These are phyloP conservation scores for Bujurquina vittata DNA, from an alignment of 2,113 vertebrate genomes.

Conservation along the genomic window DNA sequence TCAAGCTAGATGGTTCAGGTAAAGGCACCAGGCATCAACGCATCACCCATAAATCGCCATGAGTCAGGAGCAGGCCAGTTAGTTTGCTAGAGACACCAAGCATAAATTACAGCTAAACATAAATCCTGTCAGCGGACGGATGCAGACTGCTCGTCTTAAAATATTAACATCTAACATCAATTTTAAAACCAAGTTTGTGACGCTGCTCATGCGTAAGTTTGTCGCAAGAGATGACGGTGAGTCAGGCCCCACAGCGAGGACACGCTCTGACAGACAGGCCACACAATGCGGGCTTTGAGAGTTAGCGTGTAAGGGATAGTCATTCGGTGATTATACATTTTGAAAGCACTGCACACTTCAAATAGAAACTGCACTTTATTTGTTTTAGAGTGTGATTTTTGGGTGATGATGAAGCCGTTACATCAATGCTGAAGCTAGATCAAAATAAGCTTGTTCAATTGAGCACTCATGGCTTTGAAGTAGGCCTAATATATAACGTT, in stretches of 20 bases:
- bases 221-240: slow-evolving; percentile 57
- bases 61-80: slow-evolving; percentile 46
- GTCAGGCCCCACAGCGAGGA: slow-evolving; percentile 53
- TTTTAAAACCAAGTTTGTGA: slow-evolving; percentile 69
- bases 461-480: neutral
- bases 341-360: neutral
- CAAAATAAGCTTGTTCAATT: neutral
- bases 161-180: slow-evolving; percentile 71
- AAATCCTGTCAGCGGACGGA: slow-evolving; percentile 62
- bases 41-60: slow-evolving; percentile 54
- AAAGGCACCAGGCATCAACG: slow-evolving; percentile 40
- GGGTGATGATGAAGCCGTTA: slow-evolving; percentile 14
- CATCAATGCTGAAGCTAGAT: slow-evolving; percentile 15
- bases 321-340: slow-evolving; percentile 14
- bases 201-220: slow-evolving; percentile 65
- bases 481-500: slow-evolving; percentile 6
- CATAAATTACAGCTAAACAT: slow-evolving; percentile 71
- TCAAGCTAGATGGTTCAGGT: slow-evolving; percentile 31
- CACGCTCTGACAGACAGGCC: slow-evolving; percentile 43
- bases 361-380: slow-evolving; percentile 22
- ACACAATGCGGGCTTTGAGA: slow-evolving; percentile 20
- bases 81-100: slow-evolving; percentile 41
- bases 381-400: slow-evolving; percentile 16
- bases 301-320: slow-evolving; percentile 15
- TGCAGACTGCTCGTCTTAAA: slow-evolving; percentile 65